Conservation (phyloP, 2,797 vertebrate species). For the Dermochelys coriacea region DNA sequence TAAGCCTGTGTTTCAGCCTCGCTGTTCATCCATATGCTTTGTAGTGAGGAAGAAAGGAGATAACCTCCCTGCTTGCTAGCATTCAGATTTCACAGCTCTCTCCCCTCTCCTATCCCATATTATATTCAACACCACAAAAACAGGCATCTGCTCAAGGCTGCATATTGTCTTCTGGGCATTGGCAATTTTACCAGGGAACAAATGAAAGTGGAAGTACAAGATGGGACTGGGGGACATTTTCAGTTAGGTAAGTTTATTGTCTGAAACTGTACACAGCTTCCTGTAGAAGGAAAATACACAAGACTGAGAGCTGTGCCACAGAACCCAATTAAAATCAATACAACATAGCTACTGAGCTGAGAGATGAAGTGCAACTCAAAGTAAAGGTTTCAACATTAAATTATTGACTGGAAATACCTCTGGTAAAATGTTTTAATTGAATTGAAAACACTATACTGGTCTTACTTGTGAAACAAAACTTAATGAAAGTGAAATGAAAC, state of each 20-base stretch:
- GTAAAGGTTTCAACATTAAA: slow-evolving; percentile 31
- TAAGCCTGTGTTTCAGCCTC: not conserved
- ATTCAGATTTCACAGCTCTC: not conserved
- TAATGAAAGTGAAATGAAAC: slow-evolving; percentile 25
- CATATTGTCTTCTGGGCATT: not conserved
- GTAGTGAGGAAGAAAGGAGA: not conserved
- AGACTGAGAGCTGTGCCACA: slow-evolving; percentile 32
- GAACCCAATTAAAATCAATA: slow-evolving; percentile 66
- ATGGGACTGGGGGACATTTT: not conserved
- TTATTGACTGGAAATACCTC: slow-evolving; percentile 44
- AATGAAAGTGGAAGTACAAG: not conserved
- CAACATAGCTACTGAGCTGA: not conserved
- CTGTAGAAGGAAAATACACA: slow-evolving; percentile 4
- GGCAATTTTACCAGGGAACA: not conserved
- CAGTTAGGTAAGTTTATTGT: not conserved
- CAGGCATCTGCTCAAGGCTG: not conserved
- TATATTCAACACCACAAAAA: not conserved
- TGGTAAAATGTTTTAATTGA: slow-evolving; percentile 53
- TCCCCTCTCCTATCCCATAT: not conserved
- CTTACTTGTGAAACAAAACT: slow-evolving; percentile 48
- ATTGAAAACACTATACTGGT: slow-evolving; percentile 38
- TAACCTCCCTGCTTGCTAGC: not conserved
- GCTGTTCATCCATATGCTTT: not conserved
- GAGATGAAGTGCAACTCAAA: slow-evolving; percentile 18
- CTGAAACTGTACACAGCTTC: slow-evolving; percentile 8